Evolutionary conservation across 2,797 vertebrate genomes (phyloP).

Genomic region (Siniperca obscura): DNA sequence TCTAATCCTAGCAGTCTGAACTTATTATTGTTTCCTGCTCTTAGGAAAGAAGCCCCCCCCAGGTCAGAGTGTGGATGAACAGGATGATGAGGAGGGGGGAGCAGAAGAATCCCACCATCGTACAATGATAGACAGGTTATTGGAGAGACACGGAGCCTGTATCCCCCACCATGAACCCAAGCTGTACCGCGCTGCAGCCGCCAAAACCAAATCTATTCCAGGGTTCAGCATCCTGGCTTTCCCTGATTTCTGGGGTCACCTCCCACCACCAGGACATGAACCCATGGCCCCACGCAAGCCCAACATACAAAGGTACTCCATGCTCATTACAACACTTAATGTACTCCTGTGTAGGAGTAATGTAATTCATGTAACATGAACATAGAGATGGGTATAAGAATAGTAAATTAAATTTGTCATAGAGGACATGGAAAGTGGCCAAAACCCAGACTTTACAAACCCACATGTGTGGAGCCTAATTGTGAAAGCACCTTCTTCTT

Average conservation of each 20-base stretch:
- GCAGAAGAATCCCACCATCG: constrained; percentile 22
- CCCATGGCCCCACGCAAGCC: constrained; percentile 76
- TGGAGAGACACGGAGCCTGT: constrained; percentile 53
- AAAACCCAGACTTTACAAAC: background rate
- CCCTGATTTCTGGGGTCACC: constrained; percentile 94
- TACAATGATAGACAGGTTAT: constrained; percentile 59
- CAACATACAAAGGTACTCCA: constrained; percentile 67
- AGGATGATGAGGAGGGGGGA: constrained; percentile 29
- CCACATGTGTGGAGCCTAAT: background rate
- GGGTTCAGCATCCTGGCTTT: constrained; percentile 88
- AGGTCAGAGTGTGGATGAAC: constrained; percentile 11
- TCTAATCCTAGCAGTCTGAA: background rate
- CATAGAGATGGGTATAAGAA: background rate
- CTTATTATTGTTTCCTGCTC: background rate
- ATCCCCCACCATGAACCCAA: constrained; percentile 68
- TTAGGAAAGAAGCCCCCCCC: constrained; percentile 30
- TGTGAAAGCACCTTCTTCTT: background rate
- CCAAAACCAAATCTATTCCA: constrained; percentile 85
- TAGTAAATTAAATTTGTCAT: background rate
- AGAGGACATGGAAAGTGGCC: background rate
- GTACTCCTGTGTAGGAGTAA: background rate
- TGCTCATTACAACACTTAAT: background rate
- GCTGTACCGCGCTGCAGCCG: constrained; percentile 74
- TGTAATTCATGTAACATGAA: background rate
- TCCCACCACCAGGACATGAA: constrained; percentile 78